Base-by-base conservation (phyloP, 2,797 vertebrate species). In the Gadopsis bispinosus region DNA sequence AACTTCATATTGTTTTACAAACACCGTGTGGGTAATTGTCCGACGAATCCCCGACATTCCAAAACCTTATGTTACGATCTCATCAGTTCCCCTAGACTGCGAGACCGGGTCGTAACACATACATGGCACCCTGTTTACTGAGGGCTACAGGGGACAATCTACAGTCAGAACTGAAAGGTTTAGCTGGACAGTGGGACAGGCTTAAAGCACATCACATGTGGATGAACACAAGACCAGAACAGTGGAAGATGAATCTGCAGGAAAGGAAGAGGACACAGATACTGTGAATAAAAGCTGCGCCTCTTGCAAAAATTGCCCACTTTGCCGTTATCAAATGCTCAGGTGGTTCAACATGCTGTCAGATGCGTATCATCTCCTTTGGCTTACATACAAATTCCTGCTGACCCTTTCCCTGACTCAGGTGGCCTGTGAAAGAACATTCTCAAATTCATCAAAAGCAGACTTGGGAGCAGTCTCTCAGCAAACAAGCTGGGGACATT, bases 181-280 rank as follows among this genome's bases (percentile, higher is more conserved):
- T 75, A 16, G 73, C 73, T 19, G 43, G 43, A 47, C 63, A 75
- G 51, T 73, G 53, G 62, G 39, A 56, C 6, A 56, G 8, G 41
- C 72, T 74, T 7, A 66, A 74, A 17, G 26, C 20, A 45, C n/a
- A n/a, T 58, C 62, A 56, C 51, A 19, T 11, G 12, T 58, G 47
- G 17, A 69, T 33, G 56, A 54, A 2, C 58, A 66, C 31, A 48
- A 43, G 33, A 50, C 33, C 47, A 68, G 64, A 16, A 59, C 54
- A 6, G 59, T n/a, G 22, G 62, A 65, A 3, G 61, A 43, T 62
- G 45, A 35, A 56, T 45, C 60, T 55, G 60, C 1, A 45, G 61
- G 8, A 48, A 3, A 10, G 54, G 43, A 66, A 20, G 43, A 66
- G 14, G 51, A 74, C 6, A 61, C 5, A 14, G 13, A 56, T 19